Percentiles rank a stretch among this genome's conserved stretches.
These are phyloP conservation scores for Dermochelys coriacea DNA, from an alignment of 2,797 vertebrate genomes.

Conservation along the genomic window DNA sequence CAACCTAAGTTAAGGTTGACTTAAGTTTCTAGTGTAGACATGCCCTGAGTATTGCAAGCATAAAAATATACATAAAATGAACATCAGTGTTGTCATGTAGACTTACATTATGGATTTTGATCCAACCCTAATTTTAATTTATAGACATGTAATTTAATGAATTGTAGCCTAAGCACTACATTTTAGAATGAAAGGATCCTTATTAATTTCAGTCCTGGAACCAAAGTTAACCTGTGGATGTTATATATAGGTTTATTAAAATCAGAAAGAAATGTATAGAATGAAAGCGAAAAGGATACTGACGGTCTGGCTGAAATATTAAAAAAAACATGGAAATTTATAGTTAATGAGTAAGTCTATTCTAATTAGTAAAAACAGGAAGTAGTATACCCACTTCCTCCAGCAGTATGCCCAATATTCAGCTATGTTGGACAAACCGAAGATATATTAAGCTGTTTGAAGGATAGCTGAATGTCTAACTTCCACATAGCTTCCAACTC, in stretches of 20 bases:
- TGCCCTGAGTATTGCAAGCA: background rate
- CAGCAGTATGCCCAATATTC: background rate
- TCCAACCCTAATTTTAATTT: accelerated
- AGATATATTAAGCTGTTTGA: background rate
- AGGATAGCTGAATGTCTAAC: background rate
- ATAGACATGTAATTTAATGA: background rate
- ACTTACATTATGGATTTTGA: background rate
- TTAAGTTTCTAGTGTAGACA: too few relatives aligned
- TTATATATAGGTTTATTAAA: background rate
- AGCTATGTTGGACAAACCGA: background rate
- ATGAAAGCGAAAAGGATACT: too few relatives aligned
- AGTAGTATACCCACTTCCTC: too few relatives aligned
- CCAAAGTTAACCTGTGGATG: background rate
- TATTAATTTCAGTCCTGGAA: background rate
- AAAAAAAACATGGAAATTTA: too few relatives aligned
- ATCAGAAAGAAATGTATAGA: background rate
- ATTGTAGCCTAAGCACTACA: background rate
- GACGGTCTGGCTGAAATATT: too few relatives aligned
- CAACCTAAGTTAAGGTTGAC: too few relatives aligned
- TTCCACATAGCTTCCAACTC: background rate
- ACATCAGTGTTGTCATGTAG: background rate
- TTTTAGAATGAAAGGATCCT: background rate
- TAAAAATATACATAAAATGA: background rate
- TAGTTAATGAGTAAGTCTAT: too few relatives aligned
- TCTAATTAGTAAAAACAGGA: too few relatives aligned